phyloP scores from a whole-genome alignment of 2,888 invertebrate species.

The Chironomus riparius region DNA sequence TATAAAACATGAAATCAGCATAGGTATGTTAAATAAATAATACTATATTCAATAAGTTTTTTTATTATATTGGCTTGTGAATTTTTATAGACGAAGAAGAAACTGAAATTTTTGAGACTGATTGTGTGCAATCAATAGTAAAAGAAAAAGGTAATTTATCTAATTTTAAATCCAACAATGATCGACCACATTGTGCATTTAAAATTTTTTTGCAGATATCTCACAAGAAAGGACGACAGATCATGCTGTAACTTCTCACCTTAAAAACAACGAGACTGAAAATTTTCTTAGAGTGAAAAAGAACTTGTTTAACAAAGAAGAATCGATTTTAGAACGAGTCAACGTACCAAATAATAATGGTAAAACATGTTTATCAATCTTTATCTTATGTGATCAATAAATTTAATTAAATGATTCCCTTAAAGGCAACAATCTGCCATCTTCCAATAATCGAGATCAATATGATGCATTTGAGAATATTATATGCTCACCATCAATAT shows the following conservation, averaged over 20 bases:
- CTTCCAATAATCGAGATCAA: background rate
- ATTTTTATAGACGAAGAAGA: constrained; percentile 1
- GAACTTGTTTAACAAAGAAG: background rate
- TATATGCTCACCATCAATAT: background rate
- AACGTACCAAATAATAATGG: background rate
- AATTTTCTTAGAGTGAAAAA: background rate
- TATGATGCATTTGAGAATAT: background rate
- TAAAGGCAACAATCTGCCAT: background rate
- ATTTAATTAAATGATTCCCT: background rate
- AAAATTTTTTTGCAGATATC: too few relatives aligned
- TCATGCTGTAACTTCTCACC: background rate
- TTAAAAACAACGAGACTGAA: background rate
- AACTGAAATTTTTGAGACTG: background rate
- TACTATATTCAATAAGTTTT: background rate
- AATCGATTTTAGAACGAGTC: too few relatives aligned
- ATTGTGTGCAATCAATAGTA: background rate
- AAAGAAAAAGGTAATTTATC: background rate
- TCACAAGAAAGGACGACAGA: too few relatives aligned
- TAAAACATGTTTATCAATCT: background rate
- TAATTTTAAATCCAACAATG: too few relatives aligned
- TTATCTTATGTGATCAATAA: background rate
- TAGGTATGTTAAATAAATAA: background rate
- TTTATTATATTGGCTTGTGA: background rate
- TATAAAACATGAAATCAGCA: background rate
- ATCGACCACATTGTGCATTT: too few relatives aligned